phyloP scores from a whole-genome alignment of 2,888 invertebrate species.

The Hipparchia semele region DNA sequence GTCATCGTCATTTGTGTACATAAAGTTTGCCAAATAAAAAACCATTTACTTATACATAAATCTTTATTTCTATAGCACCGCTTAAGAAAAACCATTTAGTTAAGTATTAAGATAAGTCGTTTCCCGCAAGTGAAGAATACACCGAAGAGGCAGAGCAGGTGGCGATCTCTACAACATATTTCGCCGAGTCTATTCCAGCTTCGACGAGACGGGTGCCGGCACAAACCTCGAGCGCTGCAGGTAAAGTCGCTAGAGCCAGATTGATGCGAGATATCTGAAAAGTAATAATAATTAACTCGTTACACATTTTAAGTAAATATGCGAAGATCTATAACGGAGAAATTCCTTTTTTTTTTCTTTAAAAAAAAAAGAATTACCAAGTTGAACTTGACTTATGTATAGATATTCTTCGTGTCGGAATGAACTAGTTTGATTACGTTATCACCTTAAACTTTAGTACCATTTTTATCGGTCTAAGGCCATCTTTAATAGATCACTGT shows the following conservation, averaged over 20 bases:
- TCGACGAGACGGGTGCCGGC: conserved; percentile 61
- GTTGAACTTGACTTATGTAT: too few species aligned
- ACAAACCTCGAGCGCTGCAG: conserved; percentile 66
- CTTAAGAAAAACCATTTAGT: not conserved
- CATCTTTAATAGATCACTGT: too few species aligned
- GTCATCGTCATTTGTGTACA: too few species aligned
- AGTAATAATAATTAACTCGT: not conserved
- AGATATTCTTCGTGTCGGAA: too few species aligned
- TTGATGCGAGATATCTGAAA: conserved; percentile 66
- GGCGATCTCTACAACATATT: conserved; percentile 63
- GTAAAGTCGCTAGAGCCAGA: conserved; percentile 59
- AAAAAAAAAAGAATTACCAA: too few species aligned
- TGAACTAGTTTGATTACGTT: too few species aligned
- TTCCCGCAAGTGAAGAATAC: conserved; percentile 51
- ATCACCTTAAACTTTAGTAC: too few species aligned
- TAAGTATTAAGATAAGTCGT: conserved; percentile 28
- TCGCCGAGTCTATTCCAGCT: conserved; percentile 61
- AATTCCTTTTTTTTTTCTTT: not conserved
- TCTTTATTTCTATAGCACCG: not conserved
- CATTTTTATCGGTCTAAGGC: too few species aligned
- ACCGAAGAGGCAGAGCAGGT: conserved; percentile 61
- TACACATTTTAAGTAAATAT: not conserved
- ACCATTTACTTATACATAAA: not conserved
- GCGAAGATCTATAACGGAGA: too few species aligned
- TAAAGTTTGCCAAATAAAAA: too few species aligned